A percentile compares a stretch with the other conserved stretches of the same genome.
These are phyloP conservation scores for Chironomus tepperi DNA, from an alignment of 1,140 invertebrate genomes.

Conservation along the genomic window DNA sequence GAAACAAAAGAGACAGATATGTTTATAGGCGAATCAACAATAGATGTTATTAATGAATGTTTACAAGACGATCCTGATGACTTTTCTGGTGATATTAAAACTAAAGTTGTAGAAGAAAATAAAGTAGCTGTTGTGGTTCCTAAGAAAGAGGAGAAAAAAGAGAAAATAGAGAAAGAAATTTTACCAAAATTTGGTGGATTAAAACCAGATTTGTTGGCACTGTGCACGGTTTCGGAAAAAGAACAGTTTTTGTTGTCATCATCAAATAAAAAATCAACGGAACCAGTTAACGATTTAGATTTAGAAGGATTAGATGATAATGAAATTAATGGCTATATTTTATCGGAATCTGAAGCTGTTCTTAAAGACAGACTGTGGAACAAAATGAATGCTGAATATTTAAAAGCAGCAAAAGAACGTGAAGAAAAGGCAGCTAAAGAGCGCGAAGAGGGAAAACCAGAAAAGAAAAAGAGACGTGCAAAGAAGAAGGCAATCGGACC, in stretches of 20 bases:
- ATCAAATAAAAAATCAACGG: slow-evolving; percentile 33
- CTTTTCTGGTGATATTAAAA: slow-evolving; percentile 29
- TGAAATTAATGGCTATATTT: slow-evolving; percentile 80
- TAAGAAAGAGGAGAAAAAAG: slow-evolving; percentile 27
- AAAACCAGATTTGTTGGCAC: slow-evolving; percentile 37
- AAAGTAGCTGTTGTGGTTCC: slow-evolving; percentile 29
- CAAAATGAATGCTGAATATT: slow-evolving; percentile 71
- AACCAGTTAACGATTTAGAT: slow-evolving; percentile 56
- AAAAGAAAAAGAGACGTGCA: slow-evolving; percentile 59
- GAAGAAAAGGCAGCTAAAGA: slow-evolving; percentile 66
- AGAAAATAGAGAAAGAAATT: slow-evolving; percentile 17
- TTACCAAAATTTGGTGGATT: slow-evolving; percentile 31
- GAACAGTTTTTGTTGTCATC: slow-evolving; percentile 28
- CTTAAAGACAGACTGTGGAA: slow-evolving; percentile 79
- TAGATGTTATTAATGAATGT: slow-evolving; percentile 45
- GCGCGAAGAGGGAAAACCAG: slow-evolving; percentile 67
- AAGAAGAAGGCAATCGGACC: slow-evolving; percentile 50
- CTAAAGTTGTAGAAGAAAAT: slow-evolving; percentile 28
- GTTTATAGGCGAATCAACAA: slow-evolving; percentile 50
- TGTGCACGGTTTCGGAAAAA: slow-evolving; percentile 32
- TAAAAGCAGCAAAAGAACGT: slow-evolving; percentile 76
- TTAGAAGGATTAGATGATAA: slow-evolving; percentile 76
- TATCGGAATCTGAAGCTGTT: slow-evolving; percentile 68
- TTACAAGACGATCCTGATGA: slow-evolving; percentile 31
- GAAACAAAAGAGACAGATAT: slow-evolving; percentile 33